phyloP scores from a whole-genome alignment of 2,113 vertebrate genomes.

The Erythrolamprus reginae region DNA sequence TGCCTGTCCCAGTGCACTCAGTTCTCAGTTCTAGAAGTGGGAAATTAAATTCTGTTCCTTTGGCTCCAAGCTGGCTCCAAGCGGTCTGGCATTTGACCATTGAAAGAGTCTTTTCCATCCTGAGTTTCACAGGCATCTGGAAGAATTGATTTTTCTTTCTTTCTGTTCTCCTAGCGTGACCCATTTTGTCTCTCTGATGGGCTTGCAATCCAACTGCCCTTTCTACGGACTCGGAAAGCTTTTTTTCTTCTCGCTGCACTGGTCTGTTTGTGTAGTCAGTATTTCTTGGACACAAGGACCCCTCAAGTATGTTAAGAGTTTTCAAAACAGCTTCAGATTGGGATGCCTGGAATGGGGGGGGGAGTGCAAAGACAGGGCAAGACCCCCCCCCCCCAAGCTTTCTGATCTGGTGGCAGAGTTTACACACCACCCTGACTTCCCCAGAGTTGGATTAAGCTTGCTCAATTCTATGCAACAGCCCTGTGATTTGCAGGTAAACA shows the following conservation, averaged over 20 bases:
- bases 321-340: not conserved
- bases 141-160: not conserved
- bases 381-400: not conserved
- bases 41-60: not conserved
- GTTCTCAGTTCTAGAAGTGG: not conserved
- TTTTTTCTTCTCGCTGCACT: not conserved
- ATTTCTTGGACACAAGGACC: not conserved
- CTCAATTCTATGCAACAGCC: constrained; percentile 39
- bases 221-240: not conserved
- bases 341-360: not conserved
- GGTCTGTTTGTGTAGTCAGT: too few relatives aligned
- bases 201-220: not conserved
- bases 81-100: not conserved
- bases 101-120: not conserved
- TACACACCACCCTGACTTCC: constrained; percentile 43
- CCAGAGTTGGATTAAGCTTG: constrained; percentile 34
- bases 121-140: not conserved
- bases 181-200: not conserved
- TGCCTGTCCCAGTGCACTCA: not conserved
- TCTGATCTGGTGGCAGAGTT: constrained; percentile 43
- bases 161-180: not conserved
- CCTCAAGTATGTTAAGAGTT: not conserved
- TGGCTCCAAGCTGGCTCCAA: not conserved
- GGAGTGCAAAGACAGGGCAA: constrained; percentile 21
- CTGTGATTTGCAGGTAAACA: constrained; percentile 18